Percentiles rank a stretch among this genome's conserved stretches.
These are phyloP conservation scores for Pagrus major DNA, from an alignment of 2,113 vertebrate species.

Conservation along the genomic window DNA sequence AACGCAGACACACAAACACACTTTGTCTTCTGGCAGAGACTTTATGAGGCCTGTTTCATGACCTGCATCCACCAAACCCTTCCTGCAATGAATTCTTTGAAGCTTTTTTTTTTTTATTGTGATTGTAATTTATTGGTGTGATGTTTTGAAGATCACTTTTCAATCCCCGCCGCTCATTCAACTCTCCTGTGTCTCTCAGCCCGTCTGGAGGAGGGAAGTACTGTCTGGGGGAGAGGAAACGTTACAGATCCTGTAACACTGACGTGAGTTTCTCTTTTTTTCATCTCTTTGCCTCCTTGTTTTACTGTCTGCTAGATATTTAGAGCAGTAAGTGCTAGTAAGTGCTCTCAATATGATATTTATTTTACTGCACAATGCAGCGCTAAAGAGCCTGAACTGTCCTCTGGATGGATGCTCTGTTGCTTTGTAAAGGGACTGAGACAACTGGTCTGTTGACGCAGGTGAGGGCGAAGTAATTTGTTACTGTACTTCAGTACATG, in stretches of 20 bases:
- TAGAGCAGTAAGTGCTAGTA: no score
- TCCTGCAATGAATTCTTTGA: not conserved
- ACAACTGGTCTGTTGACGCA: not conserved
- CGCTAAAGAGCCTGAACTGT: not conserved
- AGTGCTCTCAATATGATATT: no score
- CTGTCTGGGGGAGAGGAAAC: constrained; percentile 97
- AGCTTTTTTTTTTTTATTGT: not conserved
- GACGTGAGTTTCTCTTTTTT: constrained; percentile 91
- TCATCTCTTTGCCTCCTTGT: constrained; percentile 23
- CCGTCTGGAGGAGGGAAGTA: constrained; percentile 98
- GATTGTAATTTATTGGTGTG: constrained; percentile 9
- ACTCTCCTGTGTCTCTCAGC: constrained; percentile 85
- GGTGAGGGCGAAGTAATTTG: no score
- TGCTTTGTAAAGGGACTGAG: constrained; percentile 1
- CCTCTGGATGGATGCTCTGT: constrained; percentile 10
- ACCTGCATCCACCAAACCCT: not conserved
- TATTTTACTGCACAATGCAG: no score
- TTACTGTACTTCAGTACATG: no score
- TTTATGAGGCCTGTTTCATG: constrained; percentile 1
- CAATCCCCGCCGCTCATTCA: constrained; percentile 36
- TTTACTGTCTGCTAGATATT: no score
- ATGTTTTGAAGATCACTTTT: constrained; percentile 31
- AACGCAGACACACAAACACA: constrained; percentile 57
- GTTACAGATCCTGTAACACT: constrained; percentile 97
- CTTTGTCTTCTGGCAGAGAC: constrained; percentile 39